Evolutionary conservation across 2,888 invertebrate species (phyloP).

Genomic region (Plagiodera versicolora): DNA sequence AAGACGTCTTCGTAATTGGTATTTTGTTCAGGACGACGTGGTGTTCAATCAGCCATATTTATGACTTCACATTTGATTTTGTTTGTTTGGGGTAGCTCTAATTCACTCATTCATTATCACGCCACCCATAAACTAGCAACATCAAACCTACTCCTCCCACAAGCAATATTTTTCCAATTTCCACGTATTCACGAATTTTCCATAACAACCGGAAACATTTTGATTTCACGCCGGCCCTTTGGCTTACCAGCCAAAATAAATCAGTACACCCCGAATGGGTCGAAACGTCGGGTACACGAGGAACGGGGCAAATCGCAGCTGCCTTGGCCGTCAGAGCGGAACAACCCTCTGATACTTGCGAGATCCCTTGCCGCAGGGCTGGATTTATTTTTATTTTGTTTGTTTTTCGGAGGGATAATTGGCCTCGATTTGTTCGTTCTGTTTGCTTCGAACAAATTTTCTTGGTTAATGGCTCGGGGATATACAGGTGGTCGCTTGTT

Average conservation of each 20-base stretch:
- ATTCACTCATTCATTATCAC: background rate
- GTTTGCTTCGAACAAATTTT: conserved; percentile 20
- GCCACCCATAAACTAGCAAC: background rate
- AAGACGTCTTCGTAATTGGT: no score
- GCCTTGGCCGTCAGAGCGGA: conserved; percentile 55
- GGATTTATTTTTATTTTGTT: conserved; percentile 32
- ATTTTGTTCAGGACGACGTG: no score
- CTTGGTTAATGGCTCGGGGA: conserved; percentile 17
- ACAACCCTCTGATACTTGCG: conserved; percentile 47
- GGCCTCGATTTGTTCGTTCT: conserved; percentile 20
- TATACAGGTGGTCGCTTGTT: conserved; percentile 27
- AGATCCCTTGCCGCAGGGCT: conserved; percentile 38
- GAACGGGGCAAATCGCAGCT: conserved; percentile 48
- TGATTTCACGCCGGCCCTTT: conserved; percentile 38
- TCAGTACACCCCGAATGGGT: conserved; percentile 44
- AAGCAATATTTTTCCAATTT: conserved; percentile 18
- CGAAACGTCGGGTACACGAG: conserved; percentile 29
- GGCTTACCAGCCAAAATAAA: conserved; percentile 41
- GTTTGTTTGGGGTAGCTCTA: no score
- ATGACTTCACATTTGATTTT: no score
- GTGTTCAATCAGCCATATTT: no score
- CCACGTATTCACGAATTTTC: conserved; percentile 16
- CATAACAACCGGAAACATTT: conserved; percentile 39
- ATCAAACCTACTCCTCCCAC: background rate
- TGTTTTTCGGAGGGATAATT: conserved; percentile 19